Percentiles rank a stretch among this genome's conserved stretches.
Evolutionary conservation across 2,888 invertebrate species (phyloP).

Genomic region (Horisme vitalbata): DNA sequence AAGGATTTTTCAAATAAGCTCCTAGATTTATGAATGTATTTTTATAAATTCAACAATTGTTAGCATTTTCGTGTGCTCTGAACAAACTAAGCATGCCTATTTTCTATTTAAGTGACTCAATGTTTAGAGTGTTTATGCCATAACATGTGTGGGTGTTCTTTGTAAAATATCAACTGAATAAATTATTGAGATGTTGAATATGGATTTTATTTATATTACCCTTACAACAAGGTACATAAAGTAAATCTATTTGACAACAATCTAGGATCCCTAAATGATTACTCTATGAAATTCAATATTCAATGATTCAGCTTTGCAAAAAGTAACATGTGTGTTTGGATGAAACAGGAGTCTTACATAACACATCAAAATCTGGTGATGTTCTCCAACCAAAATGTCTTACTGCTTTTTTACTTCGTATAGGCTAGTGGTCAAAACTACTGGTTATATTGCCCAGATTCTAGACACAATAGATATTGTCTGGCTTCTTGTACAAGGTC

Average conservation of each 20-base stretch:
- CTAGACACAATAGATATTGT: too few relatives aligned
- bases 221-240: conserved; percentile 29
- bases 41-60: not conserved
- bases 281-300: too few relatives aligned
- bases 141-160: conserved; percentile 50
- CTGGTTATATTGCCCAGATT: too few relatives aligned
- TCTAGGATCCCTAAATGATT: conserved; percentile 1
- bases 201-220: conserved; percentile 54
- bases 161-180: conserved; percentile 47
- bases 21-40: not conserved
- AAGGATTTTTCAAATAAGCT: too few relatives aligned
- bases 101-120: conserved; percentile 30
- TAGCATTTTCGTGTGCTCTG: conserved; percentile 40
- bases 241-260: conserved; percentile 3
- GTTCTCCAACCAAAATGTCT: too few relatives aligned
- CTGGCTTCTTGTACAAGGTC: too few relatives aligned
- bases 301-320: too few relatives aligned
- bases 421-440: too few relatives aligned
- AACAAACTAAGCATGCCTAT: conserved; percentile 25
- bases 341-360: too few relatives aligned
- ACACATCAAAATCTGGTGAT: too few relatives aligned
- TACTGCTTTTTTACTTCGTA: too few relatives aligned
- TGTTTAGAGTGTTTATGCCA: conserved; percentile 45
- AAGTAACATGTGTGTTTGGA: too few relatives aligned
- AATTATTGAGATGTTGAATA: conserved; percentile 55